A percentile compares a stretch with the other conserved stretches of the same genome.
phyloP scores from a whole-genome alignment of 2,113 vertebrate genomes.

The Tonatia bakeri region DNA sequence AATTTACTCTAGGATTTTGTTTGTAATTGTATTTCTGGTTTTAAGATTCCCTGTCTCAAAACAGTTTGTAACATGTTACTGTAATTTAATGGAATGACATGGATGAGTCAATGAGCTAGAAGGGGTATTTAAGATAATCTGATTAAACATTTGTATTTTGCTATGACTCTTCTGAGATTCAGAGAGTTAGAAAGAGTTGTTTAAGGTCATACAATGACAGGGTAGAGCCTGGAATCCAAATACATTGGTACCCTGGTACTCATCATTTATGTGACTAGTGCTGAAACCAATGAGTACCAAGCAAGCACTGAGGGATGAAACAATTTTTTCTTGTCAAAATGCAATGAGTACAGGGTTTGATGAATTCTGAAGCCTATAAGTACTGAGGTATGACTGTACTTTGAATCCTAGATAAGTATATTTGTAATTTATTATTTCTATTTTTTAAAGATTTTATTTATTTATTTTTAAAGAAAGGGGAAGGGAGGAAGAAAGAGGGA shows the following conservation, averaged over 20 bases:
- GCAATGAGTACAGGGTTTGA: too few relatives aligned
- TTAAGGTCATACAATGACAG: not conserved
- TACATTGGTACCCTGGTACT: not conserved
- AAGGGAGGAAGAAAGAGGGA: too few relatives aligned
- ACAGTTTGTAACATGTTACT: not conserved
- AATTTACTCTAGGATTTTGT: not conserved
- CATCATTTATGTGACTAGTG: too few relatives aligned
- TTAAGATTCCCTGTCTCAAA: not conserved
- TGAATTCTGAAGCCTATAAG: too few relatives aligned
- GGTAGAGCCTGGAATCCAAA: not conserved
- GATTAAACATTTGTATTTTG: not conserved
- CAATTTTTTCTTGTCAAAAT: too few relatives aligned
- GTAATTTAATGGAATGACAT: not conserved
- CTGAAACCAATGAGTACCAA: too few relatives aligned
- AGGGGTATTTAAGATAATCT: not conserved
- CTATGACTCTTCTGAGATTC: not conserved
- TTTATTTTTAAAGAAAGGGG: too few relatives aligned
- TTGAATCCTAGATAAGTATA: not conserved
- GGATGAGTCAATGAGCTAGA: not conserved
- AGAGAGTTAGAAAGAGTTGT: not conserved
- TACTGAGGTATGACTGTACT: too few relatives aligned
- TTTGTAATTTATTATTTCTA: too few relatives aligned
- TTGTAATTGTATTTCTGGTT: not conserved
- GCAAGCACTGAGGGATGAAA: too few relatives aligned
- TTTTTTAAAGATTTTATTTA: too few relatives aligned